These are phyloP conservation scores for Lophotriccus pileatus DNA, from an alignment of 2,797 vertebrate species.

Conservation along the genomic window DNA sequence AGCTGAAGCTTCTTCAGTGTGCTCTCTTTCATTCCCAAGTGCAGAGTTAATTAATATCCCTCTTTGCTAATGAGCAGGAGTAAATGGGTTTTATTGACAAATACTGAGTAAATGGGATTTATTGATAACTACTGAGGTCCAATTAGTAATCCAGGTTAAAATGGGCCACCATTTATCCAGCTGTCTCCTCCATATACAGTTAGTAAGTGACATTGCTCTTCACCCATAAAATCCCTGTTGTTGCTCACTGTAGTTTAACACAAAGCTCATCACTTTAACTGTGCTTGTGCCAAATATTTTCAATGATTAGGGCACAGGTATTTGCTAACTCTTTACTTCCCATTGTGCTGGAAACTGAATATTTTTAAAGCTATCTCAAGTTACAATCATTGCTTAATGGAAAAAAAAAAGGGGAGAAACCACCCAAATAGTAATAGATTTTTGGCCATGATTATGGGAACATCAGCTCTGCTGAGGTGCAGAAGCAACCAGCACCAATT, in stretches of 20 bases:
- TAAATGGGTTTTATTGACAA: slow-evolving; percentile 5
- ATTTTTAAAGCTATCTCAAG: neutral
- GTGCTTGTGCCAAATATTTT: neutral
- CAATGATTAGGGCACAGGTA: neutral
- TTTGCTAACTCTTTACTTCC: neutral
- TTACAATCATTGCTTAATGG: neutral
- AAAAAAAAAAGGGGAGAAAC: neutral
- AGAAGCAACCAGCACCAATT: neutral
- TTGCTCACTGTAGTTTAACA: neutral
- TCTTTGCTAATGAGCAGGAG: neutral
- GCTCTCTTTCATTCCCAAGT: neutral
- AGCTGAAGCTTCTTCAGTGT: neutral
- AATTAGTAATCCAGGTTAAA: neutral
- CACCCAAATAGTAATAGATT: neutral
- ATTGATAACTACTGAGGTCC: neutral
- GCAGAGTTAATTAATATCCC: slow-evolving; percentile 34
- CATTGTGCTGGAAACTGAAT: neutral
- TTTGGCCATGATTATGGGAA: neutral
- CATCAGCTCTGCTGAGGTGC: neutral
- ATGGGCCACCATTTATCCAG: neutral
- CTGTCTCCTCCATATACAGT: neutral
- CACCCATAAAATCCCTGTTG: neutral
- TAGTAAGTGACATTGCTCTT: neutral
- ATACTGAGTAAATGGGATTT: neutral
- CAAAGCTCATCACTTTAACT: neutral